Percentiles rank a stretch among this genome's conserved stretches.
These are phyloP conservation scores for Pipa parva DNA, from an alignment of 2,113 vertebrate species.

Conservation along the genomic window DNA sequence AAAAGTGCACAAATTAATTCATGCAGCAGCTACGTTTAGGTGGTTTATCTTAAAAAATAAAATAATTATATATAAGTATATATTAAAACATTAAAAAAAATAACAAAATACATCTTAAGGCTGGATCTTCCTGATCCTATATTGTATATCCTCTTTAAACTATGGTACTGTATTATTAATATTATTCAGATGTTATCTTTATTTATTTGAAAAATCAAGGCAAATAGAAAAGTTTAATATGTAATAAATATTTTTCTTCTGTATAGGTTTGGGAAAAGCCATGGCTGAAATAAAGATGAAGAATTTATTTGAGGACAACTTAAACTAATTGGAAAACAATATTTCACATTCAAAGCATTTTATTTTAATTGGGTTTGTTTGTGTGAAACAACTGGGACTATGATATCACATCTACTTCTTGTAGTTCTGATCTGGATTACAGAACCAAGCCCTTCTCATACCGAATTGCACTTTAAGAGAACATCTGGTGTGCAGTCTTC, in stretches of 20 bases:
- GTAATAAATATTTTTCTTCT: constrained; percentile 18
- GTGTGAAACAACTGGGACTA: constrained; percentile 44
- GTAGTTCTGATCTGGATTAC: constrained; percentile 64
- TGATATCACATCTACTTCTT: constrained; percentile 57
- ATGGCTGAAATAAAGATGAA: constrained; percentile 45
- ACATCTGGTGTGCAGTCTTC: constrained; percentile 57
- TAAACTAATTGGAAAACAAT: constrained; percentile 47
- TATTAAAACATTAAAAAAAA: too few species aligned
- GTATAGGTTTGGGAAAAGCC: constrained; percentile 50
- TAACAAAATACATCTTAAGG: too few species aligned
- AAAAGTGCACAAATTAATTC: too few species aligned
- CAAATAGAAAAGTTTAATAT: too few species aligned
- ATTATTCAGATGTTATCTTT: too few species aligned
- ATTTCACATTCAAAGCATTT: neutral
- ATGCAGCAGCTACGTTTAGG: too few species aligned
- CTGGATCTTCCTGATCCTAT: too few species aligned
- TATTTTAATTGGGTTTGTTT: neutral
- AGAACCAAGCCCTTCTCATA: constrained; percentile 54
- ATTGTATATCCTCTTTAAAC: too few species aligned
- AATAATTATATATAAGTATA: too few species aligned
- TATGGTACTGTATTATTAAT: too few species aligned
- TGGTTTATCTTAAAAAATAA: too few species aligned
- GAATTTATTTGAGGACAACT: constrained; percentile 38
- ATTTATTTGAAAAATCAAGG: too few species aligned
- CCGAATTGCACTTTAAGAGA: constrained; percentile 67